phyloP scores from a whole-genome alignment of 2,888 invertebrate species.

The Cataglyphis rosenhaueri region DNA sequence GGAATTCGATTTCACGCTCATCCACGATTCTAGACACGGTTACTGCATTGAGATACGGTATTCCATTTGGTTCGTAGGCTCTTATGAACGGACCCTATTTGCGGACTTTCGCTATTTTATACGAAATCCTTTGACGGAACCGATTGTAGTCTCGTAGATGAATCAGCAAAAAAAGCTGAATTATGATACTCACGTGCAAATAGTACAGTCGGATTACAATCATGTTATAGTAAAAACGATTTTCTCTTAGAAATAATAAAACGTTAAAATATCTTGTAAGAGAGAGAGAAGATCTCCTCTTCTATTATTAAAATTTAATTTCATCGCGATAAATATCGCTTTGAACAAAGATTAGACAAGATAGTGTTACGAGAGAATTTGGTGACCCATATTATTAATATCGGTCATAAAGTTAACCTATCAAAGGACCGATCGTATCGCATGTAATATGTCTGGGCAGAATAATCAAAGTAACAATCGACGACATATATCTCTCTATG shows the following conservation, averaged over 20 bases:
- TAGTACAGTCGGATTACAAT: neutral
- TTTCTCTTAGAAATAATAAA: neutral
- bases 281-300: too few species aligned
- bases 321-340: neutral
- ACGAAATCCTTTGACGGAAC: too few species aligned
- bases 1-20: constrained; percentile 47
- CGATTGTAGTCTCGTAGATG: neutral
- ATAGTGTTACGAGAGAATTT: neutral
- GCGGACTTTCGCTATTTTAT: neutral
- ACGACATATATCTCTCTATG: neutral
- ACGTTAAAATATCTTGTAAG: neutral
- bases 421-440: constrained; percentile 1
- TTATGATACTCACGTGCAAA: neutral
- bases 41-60: neutral
- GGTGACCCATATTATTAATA: constrained; percentile 9
- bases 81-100: neutral
- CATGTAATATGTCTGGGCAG: neutral
- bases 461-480: constrained; percentile 13
- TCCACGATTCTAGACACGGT: constrained; percentile 17
- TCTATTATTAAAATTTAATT: neutral
- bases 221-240: neutral
- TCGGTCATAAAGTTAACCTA: neutral
- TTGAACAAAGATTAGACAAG: neutral
- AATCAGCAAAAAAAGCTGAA: constrained; percentile 2
- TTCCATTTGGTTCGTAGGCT: neutral